Percentiles rank a stretch among this genome's conserved stretches.
Conservation (phyloP, 2,113 vertebrate species). For the Balaeniceps rex region DNA sequence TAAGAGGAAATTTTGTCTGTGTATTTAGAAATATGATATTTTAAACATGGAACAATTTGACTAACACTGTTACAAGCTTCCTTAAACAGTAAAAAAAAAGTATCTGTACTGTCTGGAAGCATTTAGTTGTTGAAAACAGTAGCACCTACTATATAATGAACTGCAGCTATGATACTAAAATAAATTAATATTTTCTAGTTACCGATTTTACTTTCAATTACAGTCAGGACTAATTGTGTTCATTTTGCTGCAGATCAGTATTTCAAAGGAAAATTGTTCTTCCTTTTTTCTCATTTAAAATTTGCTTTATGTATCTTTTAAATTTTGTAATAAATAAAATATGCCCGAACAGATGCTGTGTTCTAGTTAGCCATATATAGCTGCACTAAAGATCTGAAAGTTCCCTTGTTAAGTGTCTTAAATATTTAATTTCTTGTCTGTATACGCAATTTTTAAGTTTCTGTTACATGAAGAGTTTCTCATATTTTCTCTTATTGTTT, state of each 20-base stretch:
- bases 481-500: not conserved
- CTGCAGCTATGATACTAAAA: conserved; percentile 22
- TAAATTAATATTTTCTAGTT: conserved; percentile 11
- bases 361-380: conserved; percentile 28
- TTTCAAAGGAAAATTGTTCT: conserved; percentile 2
- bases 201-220: not conserved
- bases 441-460: conserved; percentile 6
- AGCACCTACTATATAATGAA: conserved; percentile 6
- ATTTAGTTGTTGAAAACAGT: conserved; percentile 34
- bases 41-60: not conserved
- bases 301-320: not conserved
- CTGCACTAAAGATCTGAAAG: conserved; percentile 17
- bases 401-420: conserved; percentile 14
- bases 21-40: not conserved
- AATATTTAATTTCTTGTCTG: conserved; percentile 35
- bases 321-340: conserved; percentile 42
- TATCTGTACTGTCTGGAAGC: not conserved
- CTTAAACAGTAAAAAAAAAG: not conserved
- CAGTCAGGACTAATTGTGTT: conserved; percentile 25
- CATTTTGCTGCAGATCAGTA: not conserved
- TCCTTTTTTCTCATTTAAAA: not conserved
- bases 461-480: not conserved
- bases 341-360: not conserved
- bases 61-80: not conserved
- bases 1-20: not conserved